Evolutionary conservation across 23 tunicate species (phyloP), one percentile per base, ranked within the genome.

Genomic region (Trididemnum nubilum): DNA sequence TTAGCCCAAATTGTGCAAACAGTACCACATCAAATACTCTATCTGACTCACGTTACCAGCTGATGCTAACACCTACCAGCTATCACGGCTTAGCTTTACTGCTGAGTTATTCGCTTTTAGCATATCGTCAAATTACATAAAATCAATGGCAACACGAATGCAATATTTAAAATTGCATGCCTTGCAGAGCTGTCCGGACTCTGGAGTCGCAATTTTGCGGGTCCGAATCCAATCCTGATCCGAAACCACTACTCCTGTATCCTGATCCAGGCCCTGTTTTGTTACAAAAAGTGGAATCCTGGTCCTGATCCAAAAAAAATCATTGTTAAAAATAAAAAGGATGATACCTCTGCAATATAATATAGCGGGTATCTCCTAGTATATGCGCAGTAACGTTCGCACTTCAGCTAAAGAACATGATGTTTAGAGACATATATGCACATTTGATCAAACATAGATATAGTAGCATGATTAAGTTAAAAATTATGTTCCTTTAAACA

Each of bases 151-250:
- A n/a, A n/a, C n/a, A n/a, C n/a, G n/a, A n/a, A n/a, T n/a, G n/a
- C n/a, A n/a, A n/a, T n/a, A n/a, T n/a, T n/a, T n/a, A n/a, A n/a
- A n/a, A n/a, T n/a, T n/a, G n/a, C n/a, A n/a, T n/a, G n/a, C n/a
- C n/a, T n/a, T n/a, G 54, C 54, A 44, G 54, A 44, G 54, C 54
- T 44, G 54, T 15, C 54, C 54, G 54, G n/a, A n/a, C n/a, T n/a
- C n/a, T n/a, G n/a, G 54, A 15, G 54, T 44, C 54, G 54, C 54
- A 44, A 15, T 44, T 44, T 44, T 44, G 54, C 15, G 15, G 54
- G 54, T 44, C 54, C 54, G 54, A 44, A 44, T 44, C 12, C 54
- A 15, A 44, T 44, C 15, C 54, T 44, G 54, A 44, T 44, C 54
- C 15, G 54, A 44, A 44, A 44, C 54, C 54, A 44, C 54, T 7